A percentile compares a stretch with the other conserved stretches of the same genome.
Conservation (phyloP, 2,113 vertebrate genomes). For the Hymenochirus boettgeri region DNA sequence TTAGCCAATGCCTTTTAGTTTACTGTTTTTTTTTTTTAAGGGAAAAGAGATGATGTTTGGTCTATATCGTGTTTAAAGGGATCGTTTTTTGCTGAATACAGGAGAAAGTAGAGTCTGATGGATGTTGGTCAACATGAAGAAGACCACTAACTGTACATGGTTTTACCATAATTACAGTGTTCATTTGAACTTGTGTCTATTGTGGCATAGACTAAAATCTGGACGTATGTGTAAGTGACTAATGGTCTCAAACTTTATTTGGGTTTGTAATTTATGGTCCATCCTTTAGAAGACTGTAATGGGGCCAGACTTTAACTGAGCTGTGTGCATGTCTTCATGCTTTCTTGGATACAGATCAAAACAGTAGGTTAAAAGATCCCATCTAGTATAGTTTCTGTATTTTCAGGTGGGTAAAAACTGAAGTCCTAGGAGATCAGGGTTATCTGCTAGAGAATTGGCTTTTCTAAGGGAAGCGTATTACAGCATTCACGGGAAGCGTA, state of each 20-base stretch:
- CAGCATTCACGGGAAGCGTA: no score
- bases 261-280: slow-evolving; percentile 9
- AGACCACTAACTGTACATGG: not conserved
- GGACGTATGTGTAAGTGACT: slow-evolving; percentile 22
- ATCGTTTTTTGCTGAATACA: no score
- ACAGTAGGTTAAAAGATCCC: not conserved
- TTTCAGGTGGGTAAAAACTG: no score
- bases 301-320: slow-evolving; percentile 7
- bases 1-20: no score
- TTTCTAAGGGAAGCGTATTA: no score
- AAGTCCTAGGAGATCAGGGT: no score
- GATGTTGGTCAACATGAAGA: no score
- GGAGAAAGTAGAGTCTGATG: no score
- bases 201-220: not conserved
- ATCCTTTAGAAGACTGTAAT: slow-evolving; percentile 6
- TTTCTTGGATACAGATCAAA: slow-evolving; percentile 23
- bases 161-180: slow-evolving; percentile 23
- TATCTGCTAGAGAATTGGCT: no score
- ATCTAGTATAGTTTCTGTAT: not conserved
- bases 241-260: not conserved
- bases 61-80: no score
- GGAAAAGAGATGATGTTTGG: no score
- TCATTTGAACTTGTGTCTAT: not conserved
- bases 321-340: slow-evolving; percentile 5
- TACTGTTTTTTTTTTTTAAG: no score